phyloP scores from a whole-genome alignment of 2,888 invertebrate genomes.

The Caenorhabditis panamensis region DNA sequence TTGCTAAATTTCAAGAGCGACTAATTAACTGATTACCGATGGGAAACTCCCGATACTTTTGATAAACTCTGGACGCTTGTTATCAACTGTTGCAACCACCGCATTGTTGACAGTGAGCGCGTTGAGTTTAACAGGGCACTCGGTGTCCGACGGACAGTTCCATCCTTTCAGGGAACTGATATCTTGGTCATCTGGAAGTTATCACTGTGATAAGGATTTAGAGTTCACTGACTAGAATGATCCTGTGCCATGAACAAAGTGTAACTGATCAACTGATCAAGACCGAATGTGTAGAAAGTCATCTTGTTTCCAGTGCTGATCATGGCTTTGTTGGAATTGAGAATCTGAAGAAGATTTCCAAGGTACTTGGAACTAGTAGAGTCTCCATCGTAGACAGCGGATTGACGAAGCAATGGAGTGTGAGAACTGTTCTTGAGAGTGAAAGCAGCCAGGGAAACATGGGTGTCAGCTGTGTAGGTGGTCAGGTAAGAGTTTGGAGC shows the following conservation, averaged over 20 bases:
- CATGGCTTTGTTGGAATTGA: slow-evolving; percentile 8
- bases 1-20: not conserved
- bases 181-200: slow-evolving; percentile 19
- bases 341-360: slow-evolving; percentile 5
- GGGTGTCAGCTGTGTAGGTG: slow-evolving; percentile 24
- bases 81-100: slow-evolving; percentile 20
- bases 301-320: slow-evolving; percentile 19
- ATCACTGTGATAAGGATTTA: slow-evolving; percentile 1
- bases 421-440: slow-evolving; percentile 9
- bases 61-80: slow-evolving; percentile 18
- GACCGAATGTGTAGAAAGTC: slow-evolving; percentile 33
- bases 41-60: slow-evolving; percentile 18
- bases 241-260: slow-evolving; percentile 46
- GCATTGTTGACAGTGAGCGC: slow-evolving; percentile 10
- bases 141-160: slow-evolving; percentile 14
- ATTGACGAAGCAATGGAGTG: slow-evolving; percentile 27
- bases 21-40: not conserved
- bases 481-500: slow-evolving; percentile 21
- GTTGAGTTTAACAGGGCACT: slow-evolving; percentile 6
- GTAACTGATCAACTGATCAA: slow-evolving; percentile 22
- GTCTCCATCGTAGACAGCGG: slow-evolving; percentile 26
- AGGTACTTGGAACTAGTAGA: slow-evolving; percentile 16
- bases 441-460: slow-evolving; percentile 17
- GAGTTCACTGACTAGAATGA: slow-evolving; percentile 14
- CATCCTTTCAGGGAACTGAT: slow-evolving; percentile 6